Conservation (phyloP, 2,113 vertebrate genomes). For the Pandion haliaetus region DNA sequence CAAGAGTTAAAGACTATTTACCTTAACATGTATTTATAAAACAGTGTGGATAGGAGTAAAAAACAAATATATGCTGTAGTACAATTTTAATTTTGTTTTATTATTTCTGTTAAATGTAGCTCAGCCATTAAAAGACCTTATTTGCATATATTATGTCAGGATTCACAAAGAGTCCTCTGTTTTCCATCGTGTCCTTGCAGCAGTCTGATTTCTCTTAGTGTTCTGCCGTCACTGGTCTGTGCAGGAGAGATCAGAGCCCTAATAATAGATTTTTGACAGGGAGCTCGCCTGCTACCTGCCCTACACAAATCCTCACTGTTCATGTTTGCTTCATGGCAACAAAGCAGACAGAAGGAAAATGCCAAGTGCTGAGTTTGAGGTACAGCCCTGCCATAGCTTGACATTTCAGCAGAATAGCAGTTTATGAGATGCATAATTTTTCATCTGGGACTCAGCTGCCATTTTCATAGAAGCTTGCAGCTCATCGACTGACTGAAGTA, state of each 20-base stretch:
- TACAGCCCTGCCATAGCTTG: slow-evolving; percentile 76
- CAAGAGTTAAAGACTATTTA: slow-evolving; percentile 17
- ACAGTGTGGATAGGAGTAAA: background rate
- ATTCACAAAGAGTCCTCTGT: slow-evolving; percentile 65
- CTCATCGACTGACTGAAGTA: slow-evolving; percentile 69
- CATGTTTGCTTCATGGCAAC: slow-evolving; percentile 81
- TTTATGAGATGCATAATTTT: slow-evolving; percentile 85
- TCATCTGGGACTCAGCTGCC: slow-evolving; percentile 80
- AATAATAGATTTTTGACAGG: slow-evolving; percentile 85
- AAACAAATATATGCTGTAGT: slow-evolving; percentile 22
- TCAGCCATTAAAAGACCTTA: slow-evolving; percentile 58
- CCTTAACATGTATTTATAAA: slow-evolving; percentile 41
- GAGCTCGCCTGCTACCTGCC: slow-evolving; percentile 77
- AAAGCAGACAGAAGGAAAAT: slow-evolving; percentile 84
- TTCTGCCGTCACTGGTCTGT: slow-evolving; percentile 64
- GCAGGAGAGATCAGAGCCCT: slow-evolving; percentile 80
- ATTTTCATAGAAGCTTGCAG: slow-evolving; percentile 73
- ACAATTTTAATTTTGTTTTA: slow-evolving; percentile 64
- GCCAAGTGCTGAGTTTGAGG: slow-evolving; percentile 81
- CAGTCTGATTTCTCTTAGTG: slow-evolving; percentile 48
- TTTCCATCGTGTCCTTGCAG: slow-evolving; percentile 47
- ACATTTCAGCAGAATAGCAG: slow-evolving; percentile 81
- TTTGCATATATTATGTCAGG: slow-evolving; percentile 70
- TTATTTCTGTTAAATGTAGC: slow-evolving; percentile 63
- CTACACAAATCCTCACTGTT: slow-evolving; percentile 81